phyloP scores from a whole-genome alignment of 2,797 vertebrate genomes.

The Rhinophrynus dorsalis region DNA sequence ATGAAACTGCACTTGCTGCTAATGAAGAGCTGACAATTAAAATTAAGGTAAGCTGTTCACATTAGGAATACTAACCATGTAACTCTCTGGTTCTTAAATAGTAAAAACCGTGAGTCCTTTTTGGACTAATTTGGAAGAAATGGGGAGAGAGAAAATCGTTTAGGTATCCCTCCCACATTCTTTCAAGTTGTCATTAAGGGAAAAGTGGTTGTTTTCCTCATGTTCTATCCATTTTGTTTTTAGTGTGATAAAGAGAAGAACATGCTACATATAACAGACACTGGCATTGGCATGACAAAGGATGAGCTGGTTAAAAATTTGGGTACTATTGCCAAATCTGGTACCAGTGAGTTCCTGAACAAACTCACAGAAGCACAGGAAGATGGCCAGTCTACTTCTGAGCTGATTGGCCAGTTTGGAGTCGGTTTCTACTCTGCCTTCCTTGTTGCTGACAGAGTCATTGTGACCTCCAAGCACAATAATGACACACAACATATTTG shows the following conservation, averaged over 20 bases:
- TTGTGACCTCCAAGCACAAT: constrained; percentile 97
- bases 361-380: constrained; percentile 90
- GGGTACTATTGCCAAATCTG: constrained; percentile 97
- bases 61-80: too few species aligned
- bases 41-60: constrained; percentile 83
- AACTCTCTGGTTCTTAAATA: too few species aligned
- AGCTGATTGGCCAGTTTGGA: constrained; percentile 97
- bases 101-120: too few species aligned
- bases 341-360: constrained; percentile 96
- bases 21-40: constrained; percentile 96
- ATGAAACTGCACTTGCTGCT: constrained; percentile 82
- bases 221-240: constrained; percentile 14
- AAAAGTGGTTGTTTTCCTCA: too few species aligned
- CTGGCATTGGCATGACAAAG: constrained; percentile 96
- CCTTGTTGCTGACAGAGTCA: constrained; percentile 95
- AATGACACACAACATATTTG: constrained; percentile 95
- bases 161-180: too few species aligned
- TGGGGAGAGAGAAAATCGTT: too few species aligned
- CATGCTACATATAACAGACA: constrained; percentile 96
- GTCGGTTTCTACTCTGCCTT: constrained; percentile 98
- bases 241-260: constrained; percentile 98
- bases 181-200: too few species aligned
- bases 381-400: constrained; percentile 90
- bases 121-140: too few species aligned
- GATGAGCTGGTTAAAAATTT: constrained; percentile 93